Evolutionary conservation across 2,797 vertebrate species (phyloP).

Genomic region (Anabacerthia variegaticeps): DNA sequence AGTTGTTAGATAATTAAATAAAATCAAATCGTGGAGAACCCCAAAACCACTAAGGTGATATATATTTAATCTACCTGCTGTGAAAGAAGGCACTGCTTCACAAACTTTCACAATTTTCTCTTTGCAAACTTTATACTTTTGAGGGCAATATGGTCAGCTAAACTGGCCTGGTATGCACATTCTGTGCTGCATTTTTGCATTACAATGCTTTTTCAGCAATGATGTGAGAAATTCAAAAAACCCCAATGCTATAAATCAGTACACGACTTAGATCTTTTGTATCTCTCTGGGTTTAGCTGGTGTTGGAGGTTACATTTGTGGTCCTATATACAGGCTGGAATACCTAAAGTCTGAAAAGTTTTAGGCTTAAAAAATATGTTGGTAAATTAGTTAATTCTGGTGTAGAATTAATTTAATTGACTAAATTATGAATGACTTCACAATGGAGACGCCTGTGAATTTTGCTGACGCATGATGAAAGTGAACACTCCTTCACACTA

Average conservation of each 20-base stretch:
- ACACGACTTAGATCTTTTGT: background rate
- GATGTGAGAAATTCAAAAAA: background rate
- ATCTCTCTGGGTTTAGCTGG: background rate
- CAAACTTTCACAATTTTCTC: background rate
- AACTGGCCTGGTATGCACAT: fast-evolving
- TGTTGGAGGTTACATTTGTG: background rate
- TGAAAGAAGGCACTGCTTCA: background rate
- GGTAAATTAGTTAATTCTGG: background rate
- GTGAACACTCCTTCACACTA: conserved; percentile 6
- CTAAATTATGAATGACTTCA: conserved; percentile 36
- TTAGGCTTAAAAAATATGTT: background rate
- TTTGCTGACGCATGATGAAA: background rate
- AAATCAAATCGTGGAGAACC: background rate
- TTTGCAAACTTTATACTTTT: background rate
- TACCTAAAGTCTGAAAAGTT: background rate
- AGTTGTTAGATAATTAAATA: background rate
- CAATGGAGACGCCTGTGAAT: background rate
- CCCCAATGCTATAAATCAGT: background rate
- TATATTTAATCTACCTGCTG: background rate
- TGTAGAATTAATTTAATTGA: background rate
- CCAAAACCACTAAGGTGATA: background rate
- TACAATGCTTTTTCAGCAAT: background rate
- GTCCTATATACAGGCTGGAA: background rate
- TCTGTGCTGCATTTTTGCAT: background rate
- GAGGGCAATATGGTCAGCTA: background rate